These are phyloP conservation scores for Drosophila funebris DNA, from an alignment of 1,140 invertebrate species.

Conservation along the genomic window DNA sequence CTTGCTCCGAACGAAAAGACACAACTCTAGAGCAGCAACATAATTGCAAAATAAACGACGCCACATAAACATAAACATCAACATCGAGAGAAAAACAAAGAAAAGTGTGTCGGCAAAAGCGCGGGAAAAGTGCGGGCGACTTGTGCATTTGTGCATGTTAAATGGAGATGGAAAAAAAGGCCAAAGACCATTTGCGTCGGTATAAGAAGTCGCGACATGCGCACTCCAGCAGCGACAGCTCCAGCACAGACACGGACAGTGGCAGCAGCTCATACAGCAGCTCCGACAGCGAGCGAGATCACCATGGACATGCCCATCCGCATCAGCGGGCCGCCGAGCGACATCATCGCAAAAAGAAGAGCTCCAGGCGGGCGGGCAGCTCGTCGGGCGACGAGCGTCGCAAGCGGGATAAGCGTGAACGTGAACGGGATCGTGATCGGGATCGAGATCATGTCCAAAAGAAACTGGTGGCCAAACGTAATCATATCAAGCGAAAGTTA, in stretches of 20 bases:
- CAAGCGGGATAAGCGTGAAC: conserved; percentile 61
- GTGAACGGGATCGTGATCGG: conserved; percentile 67
- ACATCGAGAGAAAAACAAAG: conserved; percentile 2
- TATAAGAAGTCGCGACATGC: conserved; percentile 75
- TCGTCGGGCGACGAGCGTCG: conserved; percentile 73
- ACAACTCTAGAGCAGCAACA: background rate
- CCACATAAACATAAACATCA: conserved; percentile 31
- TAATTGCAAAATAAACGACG: conserved; percentile 36
- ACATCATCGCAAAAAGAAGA: conserved; percentile 78
- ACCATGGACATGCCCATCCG: conserved; percentile 40
- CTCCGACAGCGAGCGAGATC: conserved; percentile 67
- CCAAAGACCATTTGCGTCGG: conserved; percentile 72
- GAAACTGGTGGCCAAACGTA: conserved; percentile 78
- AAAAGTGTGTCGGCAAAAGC: background rate
- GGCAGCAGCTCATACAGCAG: conserved; percentile 77
- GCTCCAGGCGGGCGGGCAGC: conserved; percentile 56
- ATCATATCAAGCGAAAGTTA: conserved; percentile 77
- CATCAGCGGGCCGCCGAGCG: conserved; percentile 50
- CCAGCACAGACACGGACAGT: conserved; percentile 73
- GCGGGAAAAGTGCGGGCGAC: background rate
- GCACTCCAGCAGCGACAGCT: conserved; percentile 79
- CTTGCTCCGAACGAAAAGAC: background rate
- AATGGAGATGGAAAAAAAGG: conserved; percentile 76
- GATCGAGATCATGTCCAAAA: conserved; percentile 73
- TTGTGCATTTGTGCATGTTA: background rate